A percentile compares a stretch with the other conserved stretches of the same genome.
Conservation (phyloP, 1,140 invertebrate species). For the Chrysomallon squamiferum region DNA sequence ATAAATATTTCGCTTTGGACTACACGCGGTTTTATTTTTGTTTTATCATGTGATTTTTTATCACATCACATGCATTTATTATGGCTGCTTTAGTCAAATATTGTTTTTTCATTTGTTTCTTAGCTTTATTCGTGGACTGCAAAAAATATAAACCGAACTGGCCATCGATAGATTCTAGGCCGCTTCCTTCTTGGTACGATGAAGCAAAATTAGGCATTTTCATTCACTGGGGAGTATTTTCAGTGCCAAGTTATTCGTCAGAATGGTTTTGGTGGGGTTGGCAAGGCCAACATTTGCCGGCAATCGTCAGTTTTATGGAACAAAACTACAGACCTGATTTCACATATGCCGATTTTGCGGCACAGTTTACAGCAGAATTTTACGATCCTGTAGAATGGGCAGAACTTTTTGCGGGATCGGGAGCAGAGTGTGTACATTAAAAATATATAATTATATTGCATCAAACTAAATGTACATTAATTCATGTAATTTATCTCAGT, state of each 20-base stretch:
- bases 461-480: too few relatives aligned
- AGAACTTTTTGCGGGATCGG: slow-evolving; percentile 43
- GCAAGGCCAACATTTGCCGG: slow-evolving; percentile 13
- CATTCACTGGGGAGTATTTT: slow-evolving; percentile 59
- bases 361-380: slow-evolving; percentile 43
- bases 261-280: slow-evolving; percentile 41
- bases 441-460: too few relatives aligned
- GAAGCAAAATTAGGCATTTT: slow-evolving; percentile 61
- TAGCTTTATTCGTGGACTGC: too few relatives aligned
- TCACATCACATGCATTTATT: too few relatives aligned
- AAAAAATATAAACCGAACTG: slow-evolving; percentile 41
- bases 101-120: too few relatives aligned
- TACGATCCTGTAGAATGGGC: slow-evolving; percentile 49
- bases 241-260: slow-evolving; percentile 45
- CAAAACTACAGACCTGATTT: slow-evolving; percentile 44
- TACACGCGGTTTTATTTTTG: too few relatives aligned
- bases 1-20: too few relatives aligned
- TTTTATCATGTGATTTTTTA: too few relatives aligned
- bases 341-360: slow-evolving; percentile 50
- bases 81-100: too few relatives aligned
- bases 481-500: too few relatives aligned
- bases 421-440: slow-evolving; percentile 52
- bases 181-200: slow-evolving; percentile 57
- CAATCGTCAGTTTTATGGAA: slow-evolving; percentile 38
- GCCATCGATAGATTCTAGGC: slow-evolving; percentile 55